phyloP scores from a whole-genome alignment of 2,888 invertebrate species.

The Cephus spinipes region DNA sequence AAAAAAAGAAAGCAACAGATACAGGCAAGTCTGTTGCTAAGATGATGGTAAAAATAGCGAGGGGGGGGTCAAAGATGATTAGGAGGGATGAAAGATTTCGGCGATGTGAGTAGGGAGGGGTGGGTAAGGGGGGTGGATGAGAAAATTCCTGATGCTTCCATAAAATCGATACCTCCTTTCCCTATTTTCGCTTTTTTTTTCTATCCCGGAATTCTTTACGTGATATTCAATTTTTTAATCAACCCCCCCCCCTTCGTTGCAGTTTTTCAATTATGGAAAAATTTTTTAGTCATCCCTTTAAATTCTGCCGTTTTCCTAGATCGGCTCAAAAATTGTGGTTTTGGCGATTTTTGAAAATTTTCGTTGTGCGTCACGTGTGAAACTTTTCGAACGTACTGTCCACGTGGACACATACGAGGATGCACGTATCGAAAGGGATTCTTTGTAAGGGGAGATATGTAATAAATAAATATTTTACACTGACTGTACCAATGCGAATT shows the following conservation, averaged over 20 bases:
- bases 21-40: neutral
- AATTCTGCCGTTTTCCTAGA: neutral
- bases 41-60: neutral
- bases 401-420: neutral
- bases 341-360: too few relatives aligned
- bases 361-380: neutral
- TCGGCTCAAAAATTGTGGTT: too few relatives aligned
- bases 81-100: neutral
- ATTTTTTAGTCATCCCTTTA: neutral
- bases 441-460: neutral
- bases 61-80: neutral
- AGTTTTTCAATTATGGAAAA: neutral
- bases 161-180: neutral
- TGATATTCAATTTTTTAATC: constrained; percentile 1
- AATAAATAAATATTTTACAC: neutral
- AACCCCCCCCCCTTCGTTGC: neutral
- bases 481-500: neutral
- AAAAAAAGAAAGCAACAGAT: neutral
- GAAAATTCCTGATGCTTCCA: neutral
- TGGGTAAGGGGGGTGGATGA: neutral
- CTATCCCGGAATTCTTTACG: neutral
- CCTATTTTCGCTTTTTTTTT: neutral
- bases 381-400: neutral
- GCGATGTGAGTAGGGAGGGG: neutral
- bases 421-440: neutral